These are phyloP conservation scores for Drosophila lini DNA, from an alignment of 1,140 invertebrate genomes.

Conservation along the genomic window DNA sequence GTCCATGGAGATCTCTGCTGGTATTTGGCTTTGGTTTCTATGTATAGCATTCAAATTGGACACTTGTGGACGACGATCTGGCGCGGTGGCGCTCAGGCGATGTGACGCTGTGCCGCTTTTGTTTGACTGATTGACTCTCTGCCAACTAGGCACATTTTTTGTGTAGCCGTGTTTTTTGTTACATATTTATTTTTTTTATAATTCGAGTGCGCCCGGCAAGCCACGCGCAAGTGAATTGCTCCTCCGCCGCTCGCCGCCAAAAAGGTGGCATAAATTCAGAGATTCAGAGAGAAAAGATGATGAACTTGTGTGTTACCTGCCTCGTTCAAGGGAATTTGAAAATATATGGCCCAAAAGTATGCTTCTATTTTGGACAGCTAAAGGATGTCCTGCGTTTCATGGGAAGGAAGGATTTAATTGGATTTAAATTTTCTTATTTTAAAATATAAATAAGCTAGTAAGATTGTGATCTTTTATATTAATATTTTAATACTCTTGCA, in stretches of 20 bases:
- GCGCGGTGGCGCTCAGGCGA: not conserved
- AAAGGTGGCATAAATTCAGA: conserved; percentile 18
- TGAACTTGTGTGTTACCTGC: conserved; percentile 14
- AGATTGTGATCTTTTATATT: no score
- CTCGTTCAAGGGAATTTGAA: not conserved
- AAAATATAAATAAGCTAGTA: not conserved
- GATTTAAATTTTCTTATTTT: not conserved
- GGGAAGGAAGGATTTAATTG: not conserved
- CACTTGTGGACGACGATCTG: conserved; percentile 35
- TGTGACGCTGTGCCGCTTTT: not conserved
- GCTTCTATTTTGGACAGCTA: not conserved
- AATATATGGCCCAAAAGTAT: conserved; percentile 9
- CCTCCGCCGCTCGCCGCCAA: conserved; percentile 4
- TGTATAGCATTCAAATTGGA: conserved; percentile 62
- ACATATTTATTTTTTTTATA: conserved; percentile 39
- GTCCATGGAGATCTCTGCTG: conserved; percentile 14
- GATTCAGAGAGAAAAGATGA: not conserved
- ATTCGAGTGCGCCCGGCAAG: conserved; percentile 29
- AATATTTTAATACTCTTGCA: no score
- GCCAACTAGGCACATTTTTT: conserved; percentile 61
- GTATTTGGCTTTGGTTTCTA: conserved; percentile 6
- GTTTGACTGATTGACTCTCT: conserved; percentile 52
- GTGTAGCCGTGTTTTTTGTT: conserved; percentile 19
- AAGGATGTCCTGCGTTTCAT: not conserved
- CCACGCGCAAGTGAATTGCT: conserved; percentile 54